Conservation (phyloP, 92 coral and sea anemone species). For the Pocillopora meandrina region DNA sequence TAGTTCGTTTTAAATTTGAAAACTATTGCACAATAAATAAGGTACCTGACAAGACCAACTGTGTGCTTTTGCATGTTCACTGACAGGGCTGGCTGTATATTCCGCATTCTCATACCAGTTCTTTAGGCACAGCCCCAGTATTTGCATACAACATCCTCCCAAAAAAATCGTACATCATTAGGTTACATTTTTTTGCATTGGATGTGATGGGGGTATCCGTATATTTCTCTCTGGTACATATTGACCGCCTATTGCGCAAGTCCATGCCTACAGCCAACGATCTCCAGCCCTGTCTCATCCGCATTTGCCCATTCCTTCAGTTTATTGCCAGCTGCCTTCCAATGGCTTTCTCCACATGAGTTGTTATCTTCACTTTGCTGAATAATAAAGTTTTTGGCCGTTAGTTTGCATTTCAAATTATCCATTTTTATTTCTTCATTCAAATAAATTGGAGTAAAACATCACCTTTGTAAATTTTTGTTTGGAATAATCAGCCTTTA, state of each 20-base stretch:
- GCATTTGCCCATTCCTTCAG: background rate
- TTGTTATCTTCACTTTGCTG: background rate
- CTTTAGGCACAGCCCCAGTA: constrained; percentile 67
- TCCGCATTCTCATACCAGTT: constrained; percentile 10
- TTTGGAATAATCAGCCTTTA: too few species aligned
- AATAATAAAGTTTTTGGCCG: too few species aligned
- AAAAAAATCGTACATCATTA: constrained; percentile 34
- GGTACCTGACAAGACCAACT: constrained; percentile 62
- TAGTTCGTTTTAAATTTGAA: too few species aligned
- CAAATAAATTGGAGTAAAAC: too few species aligned
- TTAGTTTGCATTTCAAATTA: too few species aligned
- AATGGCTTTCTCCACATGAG: background rate
- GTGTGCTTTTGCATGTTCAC: constrained; percentile 64
- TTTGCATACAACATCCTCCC: constrained; percentile 62
- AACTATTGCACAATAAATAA: background rate
- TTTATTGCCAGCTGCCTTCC: background rate
- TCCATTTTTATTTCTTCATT: too few species aligned
- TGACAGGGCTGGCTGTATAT: constrained; percentile 57
- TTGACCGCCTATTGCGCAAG: constrained; percentile 63
- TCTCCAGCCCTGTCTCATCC: constrained; percentile 41
- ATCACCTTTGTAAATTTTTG: too few species aligned
- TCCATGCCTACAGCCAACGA: constrained; percentile 58
- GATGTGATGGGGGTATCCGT: constrained; percentile 61
- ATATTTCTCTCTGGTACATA: constrained; percentile 61
- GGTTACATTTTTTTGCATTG: constrained; percentile 39